Conservation (phyloP, 2,113 vertebrate species). For the Coryphaenoides rupestris region DNA sequence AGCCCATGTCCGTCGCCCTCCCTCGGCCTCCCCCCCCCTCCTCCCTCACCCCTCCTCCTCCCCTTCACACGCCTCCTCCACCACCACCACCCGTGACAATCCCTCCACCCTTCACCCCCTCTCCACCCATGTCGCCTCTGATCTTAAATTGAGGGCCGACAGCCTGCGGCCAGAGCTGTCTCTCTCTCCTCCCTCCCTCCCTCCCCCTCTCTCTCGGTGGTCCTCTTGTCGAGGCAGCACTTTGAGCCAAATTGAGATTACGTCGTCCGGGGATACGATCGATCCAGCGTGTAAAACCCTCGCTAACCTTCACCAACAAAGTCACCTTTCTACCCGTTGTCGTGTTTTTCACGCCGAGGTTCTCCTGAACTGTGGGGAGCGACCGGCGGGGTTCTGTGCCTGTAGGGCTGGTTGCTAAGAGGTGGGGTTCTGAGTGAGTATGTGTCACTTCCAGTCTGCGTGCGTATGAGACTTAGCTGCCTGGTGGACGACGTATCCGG, state of each 20-base stretch:
- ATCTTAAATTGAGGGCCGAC: slow-evolving; percentile 38
- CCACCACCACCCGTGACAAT: neutral
- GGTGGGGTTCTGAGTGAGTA: too few species aligned
- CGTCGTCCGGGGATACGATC: slow-evolving; percentile 60
- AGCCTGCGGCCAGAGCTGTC: slow-evolving; percentile 30
- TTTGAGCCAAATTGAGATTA: slow-evolving; percentile 76
- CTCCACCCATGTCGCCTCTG: slow-evolving; percentile 12
- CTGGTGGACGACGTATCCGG: too few species aligned
- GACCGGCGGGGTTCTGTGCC: too few species aligned
- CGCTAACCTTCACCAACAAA: slow-evolving; percentile 47
- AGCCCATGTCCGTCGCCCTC: slow-evolving; percentile 34
- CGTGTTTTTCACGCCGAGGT: slow-evolving; percentile 27
- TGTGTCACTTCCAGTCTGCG: too few species aligned
- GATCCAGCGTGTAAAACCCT: slow-evolving; percentile 43
- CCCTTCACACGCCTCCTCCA: neutral
- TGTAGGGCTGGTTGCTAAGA: too few species aligned
- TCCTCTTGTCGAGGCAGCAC: slow-evolving; percentile 38
- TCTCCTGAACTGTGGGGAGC: slow-evolving; percentile 38
- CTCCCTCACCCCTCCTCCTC: neutral
- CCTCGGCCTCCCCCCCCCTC: slow-evolving; percentile 2
- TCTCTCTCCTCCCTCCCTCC: slow-evolving; percentile 4
- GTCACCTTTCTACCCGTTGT: slow-evolving; percentile 30
- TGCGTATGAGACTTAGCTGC: too few species aligned
- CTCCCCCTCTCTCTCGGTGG: too few species aligned
- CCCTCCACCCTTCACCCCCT: neutral